These are phyloP conservation scores for Xerus inauris DNA, from an alignment of 2,113 vertebrate genomes.

Conservation along the genomic window DNA sequence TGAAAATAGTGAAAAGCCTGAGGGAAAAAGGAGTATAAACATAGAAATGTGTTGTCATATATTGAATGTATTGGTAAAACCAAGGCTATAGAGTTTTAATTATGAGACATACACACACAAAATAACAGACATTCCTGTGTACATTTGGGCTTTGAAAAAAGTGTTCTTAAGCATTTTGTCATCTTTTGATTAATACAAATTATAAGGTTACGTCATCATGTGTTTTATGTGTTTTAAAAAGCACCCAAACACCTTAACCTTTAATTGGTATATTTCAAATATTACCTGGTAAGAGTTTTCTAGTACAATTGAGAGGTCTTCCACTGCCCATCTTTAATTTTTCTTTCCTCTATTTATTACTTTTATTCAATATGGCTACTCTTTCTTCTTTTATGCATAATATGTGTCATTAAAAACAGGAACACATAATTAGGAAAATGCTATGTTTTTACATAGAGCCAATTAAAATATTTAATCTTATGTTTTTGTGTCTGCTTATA, in stretches of 20 bases:
- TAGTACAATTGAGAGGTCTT: neutral
- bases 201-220: conserved; percentile 16
- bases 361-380: conserved; percentile 9
- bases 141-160: neutral
- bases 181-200: conserved; percentile 16
- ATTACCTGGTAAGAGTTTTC: conserved; percentile 29
- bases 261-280: conserved; percentile 33
- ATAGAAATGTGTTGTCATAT: conserved; percentile 60
- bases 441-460: neutral
- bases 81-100: conserved; percentile 26
- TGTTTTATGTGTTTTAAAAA: conserved; percentile 30
- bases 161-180: neutral
- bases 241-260: neutral
- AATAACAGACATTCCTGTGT: neutral
- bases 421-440: neutral
- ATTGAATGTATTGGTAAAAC: conserved; percentile 22
- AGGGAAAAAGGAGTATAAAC: conserved; percentile 49
- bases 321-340: neutral
- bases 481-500: neutral
- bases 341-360: conserved; percentile 16
- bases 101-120: neutral
- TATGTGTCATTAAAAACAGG: conserved; percentile 15
- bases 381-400: conserved; percentile 16
- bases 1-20: conserved; percentile 71
- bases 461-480: conserved; percentile 35